Evolutionary conservation across 2,888 invertebrate species (phyloP), one percentile per base, ranked within the genome.

Genomic region (Nudaria mundana): DNA sequence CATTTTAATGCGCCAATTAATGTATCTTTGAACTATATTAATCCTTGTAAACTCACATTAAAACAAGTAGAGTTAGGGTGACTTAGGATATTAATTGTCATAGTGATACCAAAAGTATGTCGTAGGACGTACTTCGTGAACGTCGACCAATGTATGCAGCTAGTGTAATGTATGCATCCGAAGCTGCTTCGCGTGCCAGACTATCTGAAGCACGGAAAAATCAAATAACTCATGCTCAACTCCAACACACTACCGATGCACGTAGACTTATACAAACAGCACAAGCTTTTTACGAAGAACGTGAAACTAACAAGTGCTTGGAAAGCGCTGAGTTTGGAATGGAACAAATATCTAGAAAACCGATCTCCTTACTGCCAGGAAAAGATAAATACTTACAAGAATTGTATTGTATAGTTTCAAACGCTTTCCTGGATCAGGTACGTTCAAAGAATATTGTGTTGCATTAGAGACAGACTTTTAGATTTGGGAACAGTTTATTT

Each of bases 381-480:
- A 87, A 85, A 52, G 87, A 86, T 20, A 83, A 76, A 48, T 85
- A 67, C 44, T 50, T 86, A 37, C 74, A 81, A 23, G 63, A 80
- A 39, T 46, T 88, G 12, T 71, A 84, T 37, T 66, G 77, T 44
- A 74, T 86, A 30, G 75, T 84, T 14, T 82, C 76, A 6, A 61
- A 75, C 35, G 77, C 79, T 37, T 85, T 85, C 48, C 61, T 86
- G 32, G 82, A 85, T 56, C 87, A 87, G 77, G 87, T 85, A 45
- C 20, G 34, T 59, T 43, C 5, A 6, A 15, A 10, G n/a, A 24
- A 15, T 15, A 31, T 23, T 14, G 2, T 3, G 14, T 3, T n/a
- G 13, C 12, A 3, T 31, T 8, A 13, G 2, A 22, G 5, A 18
- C n/a, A n/a, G 5, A 4, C n/a, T n/a, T n/a, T n/a, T 15, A 34